Percentiles rank a stretch among this genome's conserved stretches.
These are phyloP conservation scores for Umimayanthus chanpuru DNA, from an alignment of 92 coral and sea anemone genomes.

Conservation along the genomic window DNA sequence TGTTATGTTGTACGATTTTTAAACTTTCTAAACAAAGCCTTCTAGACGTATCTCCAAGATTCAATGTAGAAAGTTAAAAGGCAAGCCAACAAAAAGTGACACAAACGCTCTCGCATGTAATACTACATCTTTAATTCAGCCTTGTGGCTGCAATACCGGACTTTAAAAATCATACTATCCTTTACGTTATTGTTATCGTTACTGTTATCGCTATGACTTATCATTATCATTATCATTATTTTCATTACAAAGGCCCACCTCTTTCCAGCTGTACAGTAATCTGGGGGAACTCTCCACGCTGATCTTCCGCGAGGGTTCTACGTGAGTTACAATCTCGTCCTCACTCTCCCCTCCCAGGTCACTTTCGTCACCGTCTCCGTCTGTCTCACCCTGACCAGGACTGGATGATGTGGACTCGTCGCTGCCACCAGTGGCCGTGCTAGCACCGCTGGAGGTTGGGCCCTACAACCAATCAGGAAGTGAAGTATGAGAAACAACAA, in stretches of 20 bases:
- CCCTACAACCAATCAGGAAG: constrained; percentile 55
- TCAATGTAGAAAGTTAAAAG: too few species aligned
- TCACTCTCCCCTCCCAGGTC: constrained; percentile 76
- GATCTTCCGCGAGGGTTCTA: constrained; percentile 60
- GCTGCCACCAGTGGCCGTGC: constrained; percentile 92
- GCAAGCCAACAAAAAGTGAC: too few species aligned
- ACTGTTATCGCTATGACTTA: too few species aligned
- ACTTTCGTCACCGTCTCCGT: constrained; percentile 85
- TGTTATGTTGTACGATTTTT: too few species aligned
- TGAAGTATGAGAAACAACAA: neutral
- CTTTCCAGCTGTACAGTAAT: constrained; percentile 88
- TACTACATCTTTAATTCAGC: too few species aligned
- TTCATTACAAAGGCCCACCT: constrained; percentile 63
- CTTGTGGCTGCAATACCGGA: too few species aligned
- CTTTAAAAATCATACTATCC: neutral
- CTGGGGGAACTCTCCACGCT: constrained; percentile 58
- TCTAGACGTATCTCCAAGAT: too few species aligned
- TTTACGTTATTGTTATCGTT: neutral
- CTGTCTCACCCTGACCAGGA: constrained; percentile 72
- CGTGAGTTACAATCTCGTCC: constrained; percentile 78
- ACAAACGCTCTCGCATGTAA: too few species aligned
- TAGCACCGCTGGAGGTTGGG: constrained; percentile 73
- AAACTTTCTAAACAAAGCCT: too few species aligned
- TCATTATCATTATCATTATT: neutral
- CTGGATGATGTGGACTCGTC: constrained; percentile 94